phyloP scores from a whole-genome alignment of 2,113 vertebrate species.

The Myotis yumanensis region DNA sequence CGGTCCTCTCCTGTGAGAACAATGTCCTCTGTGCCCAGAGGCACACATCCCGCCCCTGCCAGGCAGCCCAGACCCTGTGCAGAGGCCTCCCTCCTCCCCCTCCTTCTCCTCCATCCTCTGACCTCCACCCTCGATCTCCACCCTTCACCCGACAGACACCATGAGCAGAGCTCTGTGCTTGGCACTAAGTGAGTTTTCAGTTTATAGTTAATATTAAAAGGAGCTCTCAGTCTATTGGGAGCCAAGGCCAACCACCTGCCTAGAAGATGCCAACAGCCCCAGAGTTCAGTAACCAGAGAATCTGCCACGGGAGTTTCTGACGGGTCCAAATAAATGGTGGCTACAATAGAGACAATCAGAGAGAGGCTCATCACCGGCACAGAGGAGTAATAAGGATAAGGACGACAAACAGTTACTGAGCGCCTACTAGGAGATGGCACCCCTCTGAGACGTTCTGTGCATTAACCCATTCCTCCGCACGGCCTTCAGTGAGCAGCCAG shows the following conservation, averaged over 20 bases:
- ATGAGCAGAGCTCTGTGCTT: not conserved
- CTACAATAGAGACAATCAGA: not conserved
- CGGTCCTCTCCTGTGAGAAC: not conserved
- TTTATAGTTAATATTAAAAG: not conserved
- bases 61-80: not conserved
- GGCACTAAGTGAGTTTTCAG: not conserved
- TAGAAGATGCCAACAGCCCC: not conserved
- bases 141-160: not conserved
- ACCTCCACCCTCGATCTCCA: not conserved
- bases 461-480: not conserved
- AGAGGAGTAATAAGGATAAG: not conserved
- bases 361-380: not conserved
- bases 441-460: not conserved
- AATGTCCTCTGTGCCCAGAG: not conserved
- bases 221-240: not conserved
- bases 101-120: too few relatives aligned
- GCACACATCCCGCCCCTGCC: not conserved
- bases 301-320: not conserved
- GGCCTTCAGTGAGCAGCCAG: not conserved
- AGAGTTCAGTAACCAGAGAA: not conserved
- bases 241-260: not conserved
- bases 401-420: not conserved
- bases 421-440: rapidly evolving
- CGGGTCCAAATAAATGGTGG: not conserved
- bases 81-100: not conserved